Evolutionary conservation across 2,797 vertebrate species (phyloP).

Genomic region (Loris lydekkerianus): DNA sequence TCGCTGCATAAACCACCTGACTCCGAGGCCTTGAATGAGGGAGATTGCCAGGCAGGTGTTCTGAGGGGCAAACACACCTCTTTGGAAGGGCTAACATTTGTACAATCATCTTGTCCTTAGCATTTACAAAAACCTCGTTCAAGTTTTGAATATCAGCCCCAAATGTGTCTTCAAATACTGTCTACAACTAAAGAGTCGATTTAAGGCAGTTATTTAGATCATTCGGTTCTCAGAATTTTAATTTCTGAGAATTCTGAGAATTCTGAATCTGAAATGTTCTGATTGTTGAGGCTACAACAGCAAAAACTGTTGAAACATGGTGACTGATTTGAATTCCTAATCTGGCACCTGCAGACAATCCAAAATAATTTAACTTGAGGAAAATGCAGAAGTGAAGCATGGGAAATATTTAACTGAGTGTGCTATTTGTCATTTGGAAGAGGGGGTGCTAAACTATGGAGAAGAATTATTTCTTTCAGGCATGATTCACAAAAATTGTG

Average conservation of each 20-base stretch:
- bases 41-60: not conserved
- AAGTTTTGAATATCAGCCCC: not conserved
- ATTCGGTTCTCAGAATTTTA: slow-evolving; percentile 62
- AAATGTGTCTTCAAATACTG: not conserved
- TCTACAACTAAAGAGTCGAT: slow-evolving; percentile 59
- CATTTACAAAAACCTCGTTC: not conserved
- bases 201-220: slow-evolving; percentile 72
- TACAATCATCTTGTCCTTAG: not conserved
- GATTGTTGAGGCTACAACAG: not conserved
- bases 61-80: not conserved
- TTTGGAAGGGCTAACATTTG: slow-evolving; percentile 32
- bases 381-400: slow-evolving; percentile 25
- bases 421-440: slow-evolving; percentile 37
- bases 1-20: not conserved
- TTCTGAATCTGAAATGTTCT: slow-evolving; percentile 44
- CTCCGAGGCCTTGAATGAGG: not conserved
- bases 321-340: slow-evolving; percentile 5
- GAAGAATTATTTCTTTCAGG: slow-evolving; percentile 51
- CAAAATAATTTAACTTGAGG: slow-evolving; percentile 48
- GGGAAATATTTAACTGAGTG: not conserved
- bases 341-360: not conserved
- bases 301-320: slow-evolving; percentile 7
- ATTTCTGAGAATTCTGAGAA: not conserved
- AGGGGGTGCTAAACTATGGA: not conserved
- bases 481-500: not conserved